Base-by-base conservation (phyloP, 2,888 invertebrate species). In the Scaptodrosophila latifasciaeformis region DNA sequence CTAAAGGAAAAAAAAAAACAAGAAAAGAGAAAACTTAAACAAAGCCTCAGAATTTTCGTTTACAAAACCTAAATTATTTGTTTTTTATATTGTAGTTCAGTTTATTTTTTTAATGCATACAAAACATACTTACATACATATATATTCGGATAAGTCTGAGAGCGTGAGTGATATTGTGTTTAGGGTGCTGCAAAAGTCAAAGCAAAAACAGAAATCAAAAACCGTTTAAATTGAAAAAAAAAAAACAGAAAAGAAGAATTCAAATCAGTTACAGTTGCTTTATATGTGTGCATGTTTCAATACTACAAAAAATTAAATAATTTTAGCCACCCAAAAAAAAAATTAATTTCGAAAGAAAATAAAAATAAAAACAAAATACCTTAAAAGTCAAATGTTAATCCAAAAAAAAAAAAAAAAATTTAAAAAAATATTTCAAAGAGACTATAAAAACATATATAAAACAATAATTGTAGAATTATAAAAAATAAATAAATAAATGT, bases 101-200 rank as follows among this genome's bases (percentile, higher is more conserved):
- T n/a, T n/a, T n/a, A n/a, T n/a, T 24, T 35, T 30, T 45, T 45
- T 24, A 24, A 43, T 24, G 34, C 31, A 17, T 34, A 34, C 34
- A n/a, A 34, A 13, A 34, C 37, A 17, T 37, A 37, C 10, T 37
- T 17, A 37, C 37, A 15, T 37, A 37, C 37, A 42, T 52, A 45
- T 30, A 42, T 31, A 81, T 83, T 85, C 85, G 85, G 84, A 85
- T 84, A 85, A 85, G 85, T 85, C 85, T 85, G 85, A 85, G 82
- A 67, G 85, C 76, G 85, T 82, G 85, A 85, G 85, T 85, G 85
- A 85, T 84, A 76, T 82, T 83, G 86, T 84, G 85, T 85, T 85
- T 83, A 85, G 82, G 79, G 76, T 82, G 84, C 82, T 79, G 84
- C 76, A 79, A 72, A 62, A 81, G 67, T 62, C 66, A 67, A 66